Evolutionary conservation across 2,113 vertebrate genomes (phyloP).

Genomic region (Lagopus leucura): DNA sequence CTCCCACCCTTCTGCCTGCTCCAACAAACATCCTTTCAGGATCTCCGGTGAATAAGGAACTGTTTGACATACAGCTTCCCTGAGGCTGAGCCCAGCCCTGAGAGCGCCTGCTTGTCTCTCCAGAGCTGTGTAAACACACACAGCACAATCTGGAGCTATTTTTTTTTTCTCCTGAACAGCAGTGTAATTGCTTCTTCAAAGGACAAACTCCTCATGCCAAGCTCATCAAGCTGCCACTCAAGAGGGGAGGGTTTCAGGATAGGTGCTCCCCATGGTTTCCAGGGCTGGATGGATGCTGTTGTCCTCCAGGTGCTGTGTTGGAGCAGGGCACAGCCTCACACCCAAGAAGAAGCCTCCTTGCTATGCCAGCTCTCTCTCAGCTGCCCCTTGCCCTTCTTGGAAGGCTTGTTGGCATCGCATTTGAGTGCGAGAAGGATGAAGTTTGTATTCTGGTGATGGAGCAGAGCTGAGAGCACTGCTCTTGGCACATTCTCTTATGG

Average conservation of each 20-base stretch:
- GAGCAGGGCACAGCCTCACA: background rate
- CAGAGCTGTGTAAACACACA: background rate
- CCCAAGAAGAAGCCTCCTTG: conserved; percentile 4
- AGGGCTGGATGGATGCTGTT: conserved; percentile 24
- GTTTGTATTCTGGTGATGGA: background rate
- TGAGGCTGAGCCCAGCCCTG: background rate
- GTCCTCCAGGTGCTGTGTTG: background rate
- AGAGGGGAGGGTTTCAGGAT: background rate
- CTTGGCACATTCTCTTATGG: background rate
- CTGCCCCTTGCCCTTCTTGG: background rate
- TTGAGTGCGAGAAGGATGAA: background rate
- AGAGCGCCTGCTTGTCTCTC: background rate
- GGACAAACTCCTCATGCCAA: background rate
- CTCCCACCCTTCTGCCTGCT: background rate
- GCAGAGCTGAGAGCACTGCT: background rate
- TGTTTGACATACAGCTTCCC: background rate
- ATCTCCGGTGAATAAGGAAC: conserved; percentile 40
- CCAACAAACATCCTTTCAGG: conserved; percentile 41
- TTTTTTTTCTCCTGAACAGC: background rate
- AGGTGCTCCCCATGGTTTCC: background rate
- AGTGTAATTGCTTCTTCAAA: conserved; percentile 59
- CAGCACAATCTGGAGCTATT: background rate
- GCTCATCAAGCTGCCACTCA: conserved; percentile 57
- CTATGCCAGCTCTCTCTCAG: conserved; percentile 27
- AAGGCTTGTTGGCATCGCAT: background rate